Base-by-base conservation (phyloP, 1,140 invertebrate species). In the Cyrtorhinus lividipennis region DNA sequence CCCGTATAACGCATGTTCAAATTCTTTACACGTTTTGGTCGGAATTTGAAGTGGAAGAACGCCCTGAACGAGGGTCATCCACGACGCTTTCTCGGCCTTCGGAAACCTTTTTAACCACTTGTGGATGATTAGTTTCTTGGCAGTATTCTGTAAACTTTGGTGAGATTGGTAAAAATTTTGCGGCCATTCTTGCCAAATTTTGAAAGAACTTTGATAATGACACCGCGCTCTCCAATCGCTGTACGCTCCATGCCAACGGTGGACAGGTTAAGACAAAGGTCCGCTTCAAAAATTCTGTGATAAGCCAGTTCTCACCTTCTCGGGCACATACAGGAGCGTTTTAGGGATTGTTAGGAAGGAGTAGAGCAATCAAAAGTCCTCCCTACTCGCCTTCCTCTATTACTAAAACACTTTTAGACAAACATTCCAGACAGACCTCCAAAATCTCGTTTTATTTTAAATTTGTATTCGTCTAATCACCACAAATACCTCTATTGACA, bases 21-120 rank as follows among this genome's bases (percentile, higher is more conserved):
- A 70, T 63, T 71, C 70, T 67, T 44, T 61, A 56, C 48, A 72
- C 67, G 66, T 71, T 72, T 64, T 69, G 61, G 48, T 69, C 67
- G 20, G 67, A 70, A 59, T 60, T 63, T 46, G 64, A 67, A 66
- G 67, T 66, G 64, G 62, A 67, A 65, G 67, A 65, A 61, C 64
- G 63, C 62, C 68, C 64, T 57, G 65, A 64, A 12, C 20, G 48
- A 53, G 48, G 48, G 48, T 53, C 8, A 66, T 63, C 65, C 68
- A 58, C 59, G 61, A 61, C 24, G 26, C 61, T 44, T 62, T 66
- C 24, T 64, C 65, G 58, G 63, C 63, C 38, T 59, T 64, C 48
- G 57, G 61, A 20, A 66, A 66, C 15, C 63, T 27, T 46, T 59
- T 22, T 64, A 66, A 66, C 63, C 65, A 66, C 65, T 66, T 59